Evolutionary conservation across 2,888 invertebrate genomes (phyloP).

Genomic region (Eutolmus rufibarbis): DNA sequence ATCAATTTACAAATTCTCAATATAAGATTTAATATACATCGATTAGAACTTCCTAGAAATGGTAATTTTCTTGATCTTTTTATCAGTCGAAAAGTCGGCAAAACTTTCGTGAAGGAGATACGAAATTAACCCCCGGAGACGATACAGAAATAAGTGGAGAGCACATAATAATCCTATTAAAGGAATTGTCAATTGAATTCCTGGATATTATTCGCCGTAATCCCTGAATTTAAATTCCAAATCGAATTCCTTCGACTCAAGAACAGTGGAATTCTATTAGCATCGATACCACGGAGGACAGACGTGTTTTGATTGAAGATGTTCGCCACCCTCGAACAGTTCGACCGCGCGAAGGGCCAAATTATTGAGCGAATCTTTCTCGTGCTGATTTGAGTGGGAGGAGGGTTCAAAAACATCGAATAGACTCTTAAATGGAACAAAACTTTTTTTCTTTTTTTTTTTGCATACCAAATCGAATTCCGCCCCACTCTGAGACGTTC

Average conservation of each 20-base stretch:
- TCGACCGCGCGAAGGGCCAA: background rate
- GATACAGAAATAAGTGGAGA: background rate
- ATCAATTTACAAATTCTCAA: background rate
- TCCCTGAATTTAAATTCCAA: conserved; percentile 10
- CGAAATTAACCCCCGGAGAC: background rate
- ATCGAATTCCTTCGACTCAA: background rate
- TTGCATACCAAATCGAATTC: background rate
- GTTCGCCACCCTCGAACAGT: background rate
- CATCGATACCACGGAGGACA: background rate
- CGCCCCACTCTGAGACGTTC: background rate
- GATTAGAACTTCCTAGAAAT: background rate
- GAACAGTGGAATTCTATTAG: conserved; percentile 14
- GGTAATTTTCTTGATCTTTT: background rate
- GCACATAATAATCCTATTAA: conserved; percentile 14
- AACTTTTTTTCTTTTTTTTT: background rate
- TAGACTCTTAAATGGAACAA: background rate
- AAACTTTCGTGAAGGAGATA: background rate
- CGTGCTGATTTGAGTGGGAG: background rate
- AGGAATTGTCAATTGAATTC: conserved; percentile 14
- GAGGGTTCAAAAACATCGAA: background rate
- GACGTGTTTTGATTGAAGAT: conserved; percentile 17
- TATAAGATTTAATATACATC: background rate
- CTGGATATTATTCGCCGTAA: background rate
- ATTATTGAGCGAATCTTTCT: background rate
- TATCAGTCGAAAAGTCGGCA: background rate